These are phyloP conservation scores for Protophormia terraenovae DNA, from an alignment of 2,888 invertebrate species.

Conservation along the genomic window DNA sequence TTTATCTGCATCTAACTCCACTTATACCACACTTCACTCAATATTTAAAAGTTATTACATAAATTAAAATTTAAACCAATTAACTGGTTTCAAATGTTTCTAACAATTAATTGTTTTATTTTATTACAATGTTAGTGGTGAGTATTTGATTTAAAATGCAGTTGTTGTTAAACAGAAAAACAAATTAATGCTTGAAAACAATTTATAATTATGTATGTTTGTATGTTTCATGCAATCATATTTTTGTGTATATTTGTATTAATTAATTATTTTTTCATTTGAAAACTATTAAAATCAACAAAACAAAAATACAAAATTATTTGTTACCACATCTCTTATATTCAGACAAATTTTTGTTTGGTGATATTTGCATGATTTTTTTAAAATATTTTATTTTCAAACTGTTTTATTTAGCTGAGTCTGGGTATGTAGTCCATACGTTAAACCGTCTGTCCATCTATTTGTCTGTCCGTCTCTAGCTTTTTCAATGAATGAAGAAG, in stretches of 20 bases:
- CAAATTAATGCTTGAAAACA: too few relatives aligned
- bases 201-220: too few relatives aligned
- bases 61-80: neutral
- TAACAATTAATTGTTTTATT: neutral
- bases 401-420: neutral
- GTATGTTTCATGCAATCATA: neutral
- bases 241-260: neutral
- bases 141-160: neutral
- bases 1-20: too few relatives aligned
- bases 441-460: too few relatives aligned
- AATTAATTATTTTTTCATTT: slow-evolving; percentile 37
- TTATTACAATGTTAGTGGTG: neutral
- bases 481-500: slow-evolving; percentile 1
- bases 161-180: too few relatives aligned
- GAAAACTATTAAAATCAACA: slow-evolving; percentile 18
- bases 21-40: too few relatives aligned
- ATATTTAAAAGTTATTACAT: too few relatives aligned
- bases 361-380: neutral
- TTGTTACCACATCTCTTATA: slow-evolving; percentile 17
- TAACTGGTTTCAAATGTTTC: neutral
- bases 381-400: neutral
- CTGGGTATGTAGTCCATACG: too few relatives aligned
- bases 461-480: neutral
- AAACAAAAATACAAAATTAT: neutral
- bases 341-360: too few relatives aligned